phyloP scores from a whole-genome alignment of 2,113 vertebrate species.

The Ifrita kowaldi region DNA sequence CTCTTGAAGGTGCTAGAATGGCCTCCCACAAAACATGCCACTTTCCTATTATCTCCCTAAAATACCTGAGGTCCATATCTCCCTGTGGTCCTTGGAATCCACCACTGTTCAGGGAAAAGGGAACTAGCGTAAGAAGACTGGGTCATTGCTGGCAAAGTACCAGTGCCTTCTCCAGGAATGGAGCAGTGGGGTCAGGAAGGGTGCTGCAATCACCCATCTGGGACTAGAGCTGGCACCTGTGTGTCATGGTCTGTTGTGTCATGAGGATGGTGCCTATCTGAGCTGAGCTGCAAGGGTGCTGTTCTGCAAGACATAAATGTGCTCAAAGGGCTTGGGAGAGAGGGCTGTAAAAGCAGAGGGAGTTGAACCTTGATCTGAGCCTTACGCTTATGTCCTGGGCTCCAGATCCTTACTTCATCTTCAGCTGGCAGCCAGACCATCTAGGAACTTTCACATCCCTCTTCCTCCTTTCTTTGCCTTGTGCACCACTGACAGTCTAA shows the following conservation, averaged over 20 bases:
- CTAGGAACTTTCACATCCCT: neutral
- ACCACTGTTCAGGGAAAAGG: neutral
- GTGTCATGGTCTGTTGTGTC: rapidly evolving
- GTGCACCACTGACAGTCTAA: neutral
- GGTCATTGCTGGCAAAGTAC: neutral
- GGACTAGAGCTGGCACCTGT: neutral
- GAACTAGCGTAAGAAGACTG: neutral
- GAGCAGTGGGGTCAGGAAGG: neutral
- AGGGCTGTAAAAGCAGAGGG: neutral
- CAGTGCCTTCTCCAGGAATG: neutral
- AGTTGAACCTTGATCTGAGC: neutral
- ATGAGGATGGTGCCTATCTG: neutral
- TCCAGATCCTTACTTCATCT: neutral
- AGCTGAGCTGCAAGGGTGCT: neutral
- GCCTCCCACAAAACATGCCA: neutral
- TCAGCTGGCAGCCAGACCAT: neutral
- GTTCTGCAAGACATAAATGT: neutral
- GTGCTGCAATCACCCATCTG: neutral
- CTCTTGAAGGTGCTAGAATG: neutral
- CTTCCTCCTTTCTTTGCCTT: neutral
- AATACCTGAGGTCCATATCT: neutral
- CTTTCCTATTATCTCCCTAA: neutral
- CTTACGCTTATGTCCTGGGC: neutral
- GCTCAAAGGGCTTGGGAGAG: neutral
- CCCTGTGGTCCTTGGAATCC: neutral